Evolutionary conservation across 2,797 vertebrate genomes (phyloP), one percentile per base, ranked within the genome.

Genomic region (Siniperca undulata): DNA sequence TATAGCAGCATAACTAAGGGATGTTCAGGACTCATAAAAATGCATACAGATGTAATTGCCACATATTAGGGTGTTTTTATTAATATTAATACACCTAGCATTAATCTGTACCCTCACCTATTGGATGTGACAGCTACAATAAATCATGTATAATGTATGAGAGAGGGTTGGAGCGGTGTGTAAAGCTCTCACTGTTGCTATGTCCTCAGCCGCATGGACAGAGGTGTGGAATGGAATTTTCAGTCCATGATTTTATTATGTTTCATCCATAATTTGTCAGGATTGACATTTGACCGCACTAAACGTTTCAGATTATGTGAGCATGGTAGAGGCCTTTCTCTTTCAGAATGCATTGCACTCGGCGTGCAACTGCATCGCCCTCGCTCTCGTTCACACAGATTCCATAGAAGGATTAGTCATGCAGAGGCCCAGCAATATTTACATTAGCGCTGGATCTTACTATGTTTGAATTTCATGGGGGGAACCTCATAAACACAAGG

Each of bases 341-440:
- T 24, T 52, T 85, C 56, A 58, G 79, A 78, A 83, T 60, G 48
- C 42, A 52, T 68, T 85, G 53, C 66, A 55, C 58, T 50, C 2
- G 0, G 70, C 68, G 56, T 82, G 80, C 88, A 83, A 89, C 77
- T 82, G 65, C 75, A 61, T 78, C 10, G 60, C 73, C 72, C 62
- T 83, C 24, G 2, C 78, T 80, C 74, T 66, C 22, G 2, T 79
- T 83, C 65, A 53, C 81, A 42, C 74, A 36, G 68, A 80, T 84
- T 89, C 88, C 74, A 68, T 48, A 22, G 72, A 59, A 4, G 76
- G 81, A 91, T 91, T 91, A 91, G 89, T 86, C 87, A 76, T 42
- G 79, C 82, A 50, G 78, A 65, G 65, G 74, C 85, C 72, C 55
- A 1, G 62, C 50, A 30, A 61, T 80, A 82, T 91, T 89, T 87